Evolutionary conservation across 2,113 vertebrate species (phyloP).

Genomic region (Machaerirhynchus nigripectus): DNA sequence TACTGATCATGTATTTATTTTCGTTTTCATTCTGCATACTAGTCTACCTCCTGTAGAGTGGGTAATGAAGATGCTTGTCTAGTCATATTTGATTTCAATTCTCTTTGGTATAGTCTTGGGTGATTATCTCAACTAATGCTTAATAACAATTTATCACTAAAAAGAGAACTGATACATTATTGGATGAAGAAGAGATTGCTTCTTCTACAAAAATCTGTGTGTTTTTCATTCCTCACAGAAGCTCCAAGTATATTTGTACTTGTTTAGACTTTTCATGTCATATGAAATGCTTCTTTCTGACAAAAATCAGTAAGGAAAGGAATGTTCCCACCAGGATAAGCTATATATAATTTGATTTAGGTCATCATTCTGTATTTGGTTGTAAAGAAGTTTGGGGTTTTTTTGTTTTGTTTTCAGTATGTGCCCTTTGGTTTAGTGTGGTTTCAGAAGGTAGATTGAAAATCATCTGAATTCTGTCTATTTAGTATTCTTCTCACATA

Average conservation of each 20-base stretch:
- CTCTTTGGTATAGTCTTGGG: not conserved
- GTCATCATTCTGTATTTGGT: not conserved
- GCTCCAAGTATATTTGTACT: not conserved
- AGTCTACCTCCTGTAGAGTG: not conserved
- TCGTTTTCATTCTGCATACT: not conserved
- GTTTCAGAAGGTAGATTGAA: not conserved
- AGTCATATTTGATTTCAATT: not conserved
- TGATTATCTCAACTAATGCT: not conserved
- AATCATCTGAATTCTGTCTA: not conserved
- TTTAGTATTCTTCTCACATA: not conserved
- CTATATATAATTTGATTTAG: not conserved
- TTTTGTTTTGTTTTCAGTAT: not conserved
- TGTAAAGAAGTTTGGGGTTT: not conserved
- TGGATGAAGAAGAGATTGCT: not conserved
- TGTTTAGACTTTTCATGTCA: not conserved
- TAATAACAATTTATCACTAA: not conserved
- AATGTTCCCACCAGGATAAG: not conserved
- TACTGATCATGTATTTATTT: not conserved
- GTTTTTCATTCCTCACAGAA: not conserved
- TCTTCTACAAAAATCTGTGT: not conserved
- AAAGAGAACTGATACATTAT: not conserved
- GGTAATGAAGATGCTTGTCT: not conserved
- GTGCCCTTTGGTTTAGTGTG: not conserved
- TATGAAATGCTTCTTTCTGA: not conserved
- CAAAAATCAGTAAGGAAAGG: not conserved